Evolutionary conservation across 2,888 invertebrate species (phyloP), one percentile per base, ranked within the genome.

Genomic region (Melinaea menophilus): DNA sequence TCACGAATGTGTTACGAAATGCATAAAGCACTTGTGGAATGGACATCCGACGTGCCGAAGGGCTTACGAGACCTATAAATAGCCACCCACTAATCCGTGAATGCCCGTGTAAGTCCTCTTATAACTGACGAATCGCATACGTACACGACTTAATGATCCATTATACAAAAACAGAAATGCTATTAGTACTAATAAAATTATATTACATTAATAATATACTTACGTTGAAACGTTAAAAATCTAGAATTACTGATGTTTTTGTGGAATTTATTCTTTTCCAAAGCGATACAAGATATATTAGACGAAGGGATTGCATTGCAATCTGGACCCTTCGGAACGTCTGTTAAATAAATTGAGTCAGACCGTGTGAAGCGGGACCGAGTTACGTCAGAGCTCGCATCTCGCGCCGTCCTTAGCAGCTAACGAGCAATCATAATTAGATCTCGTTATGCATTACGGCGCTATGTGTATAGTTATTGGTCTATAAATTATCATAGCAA

Each of bases 361-460:
- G 72, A 72, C 75, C 79, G 81, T 84, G 81, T 81, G 83, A 82
- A 84, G 79, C 79, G 81, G 79, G 79, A 77, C 84, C 77, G 59
- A 37, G 47, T 41, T 57, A 64, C 79, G 82, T 83, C 79, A 79
- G 73, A 69, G 66, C 79, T 79, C 22, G 79, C 75, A 73, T 73
- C 76, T 75, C 5, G 70, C 69, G 64, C 68, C 69, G 72, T 81
- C 80, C 73, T 68, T 75, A 74, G 75, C 75, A 71, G 76, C 79
- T 84, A 81, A 82, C 77, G 71, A 72, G 70, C 73, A 67, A 69
- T 72, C 81, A 83, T 83, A 85, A 84, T 85, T 81, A 80, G 79
- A 79, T 65, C 66, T 78, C 73, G 72, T 72, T 74, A 63, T 69
- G 68, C 69, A 71, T 73, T 74, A 69, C 67, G 67, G 65, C 66